These are phyloP conservation scores for Melinopterus prodromus DNA, from an alignment of 2,888 invertebrate genomes.

Conservation along the genomic window DNA sequence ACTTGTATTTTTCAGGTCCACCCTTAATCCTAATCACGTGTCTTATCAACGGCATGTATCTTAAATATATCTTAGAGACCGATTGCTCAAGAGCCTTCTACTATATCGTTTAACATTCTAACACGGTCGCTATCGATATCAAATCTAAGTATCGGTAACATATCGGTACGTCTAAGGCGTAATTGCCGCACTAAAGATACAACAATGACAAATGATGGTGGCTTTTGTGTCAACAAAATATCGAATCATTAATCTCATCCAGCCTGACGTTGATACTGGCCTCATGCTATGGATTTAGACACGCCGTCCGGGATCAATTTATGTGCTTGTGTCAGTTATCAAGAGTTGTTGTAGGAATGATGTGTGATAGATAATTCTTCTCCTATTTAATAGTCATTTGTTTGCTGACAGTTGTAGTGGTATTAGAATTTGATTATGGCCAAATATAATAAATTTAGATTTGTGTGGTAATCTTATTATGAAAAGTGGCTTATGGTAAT, in stretches of 20 bases:
- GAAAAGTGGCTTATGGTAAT: not conserved
- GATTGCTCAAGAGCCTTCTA: not conserved
- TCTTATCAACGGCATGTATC: not conserved
- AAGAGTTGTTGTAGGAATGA: not conserved
- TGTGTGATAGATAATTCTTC: no score
- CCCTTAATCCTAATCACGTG: not conserved
- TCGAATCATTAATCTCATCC: not conserved
- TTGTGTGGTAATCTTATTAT: no score
- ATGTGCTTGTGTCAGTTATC: not conserved
- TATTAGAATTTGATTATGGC: not conserved
- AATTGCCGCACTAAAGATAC: constrained; percentile 4
- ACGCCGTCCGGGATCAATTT: not conserved
- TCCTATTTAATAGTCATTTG: no score
- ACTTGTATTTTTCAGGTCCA: not conserved
- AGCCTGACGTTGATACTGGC: not conserved
- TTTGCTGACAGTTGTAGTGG: no score
- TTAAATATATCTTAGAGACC: not conserved
- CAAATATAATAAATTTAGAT: no score
- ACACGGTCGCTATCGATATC: not conserved
- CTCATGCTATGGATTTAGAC: not conserved
- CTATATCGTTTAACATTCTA: not conserved
- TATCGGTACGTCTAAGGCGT: not conserved
- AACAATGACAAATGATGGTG: not conserved
- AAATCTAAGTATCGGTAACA: not conserved
- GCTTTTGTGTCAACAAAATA: not conserved